Percentiles rank a stretch among this genome's conserved stretches.
phyloP scores from a whole-genome alignment of 2,113 vertebrate species.

The Leucopsar rothschildi region DNA sequence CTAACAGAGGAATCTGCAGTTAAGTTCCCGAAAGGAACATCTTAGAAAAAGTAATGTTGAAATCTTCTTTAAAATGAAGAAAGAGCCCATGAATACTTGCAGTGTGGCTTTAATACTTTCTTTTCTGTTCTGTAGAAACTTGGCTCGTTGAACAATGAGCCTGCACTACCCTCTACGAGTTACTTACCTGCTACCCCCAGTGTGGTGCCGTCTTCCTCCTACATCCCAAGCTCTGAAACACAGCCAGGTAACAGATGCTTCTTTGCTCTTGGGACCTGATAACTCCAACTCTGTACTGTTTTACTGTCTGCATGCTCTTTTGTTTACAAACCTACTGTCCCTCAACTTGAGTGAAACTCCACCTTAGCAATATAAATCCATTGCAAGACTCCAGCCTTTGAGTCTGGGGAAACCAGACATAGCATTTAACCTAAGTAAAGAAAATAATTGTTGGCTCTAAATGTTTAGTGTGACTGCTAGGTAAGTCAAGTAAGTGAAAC shows the following conservation, averaged over 20 bases:
- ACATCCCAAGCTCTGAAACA: constrained; percentile 89
- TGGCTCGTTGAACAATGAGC: constrained; percentile 87
- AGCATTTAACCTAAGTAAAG: background rate
- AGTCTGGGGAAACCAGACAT: background rate
- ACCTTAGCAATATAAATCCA: background rate
- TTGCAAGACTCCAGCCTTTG: background rate
- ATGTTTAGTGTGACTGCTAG: background rate
- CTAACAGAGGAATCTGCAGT: background rate
- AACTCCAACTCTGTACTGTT: background rate
- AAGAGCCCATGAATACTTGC: background rate
- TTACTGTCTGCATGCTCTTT: background rate
- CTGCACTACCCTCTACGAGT: constrained; percentile 93
- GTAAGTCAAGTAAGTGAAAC: background rate
- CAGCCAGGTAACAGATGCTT: constrained; percentile 66
- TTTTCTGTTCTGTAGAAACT: constrained; percentile 84
- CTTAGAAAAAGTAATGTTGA: background rate
- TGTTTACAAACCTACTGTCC: background rate
- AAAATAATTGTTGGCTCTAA: background rate
- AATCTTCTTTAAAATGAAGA: background rate
- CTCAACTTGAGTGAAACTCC: background rate
- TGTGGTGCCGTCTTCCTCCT: constrained; percentile 94
- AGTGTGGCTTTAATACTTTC: background rate
- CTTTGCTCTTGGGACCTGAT: background rate
- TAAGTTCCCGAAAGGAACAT: background rate
- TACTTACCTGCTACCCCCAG: constrained; percentile 96